A percentile compares a stretch with the other conserved stretches of the same genome.
These are phyloP conservation scores for Tetranychus truncatus DNA, from an alignment of 2,888 invertebrate species.

Conservation along the genomic window DNA sequence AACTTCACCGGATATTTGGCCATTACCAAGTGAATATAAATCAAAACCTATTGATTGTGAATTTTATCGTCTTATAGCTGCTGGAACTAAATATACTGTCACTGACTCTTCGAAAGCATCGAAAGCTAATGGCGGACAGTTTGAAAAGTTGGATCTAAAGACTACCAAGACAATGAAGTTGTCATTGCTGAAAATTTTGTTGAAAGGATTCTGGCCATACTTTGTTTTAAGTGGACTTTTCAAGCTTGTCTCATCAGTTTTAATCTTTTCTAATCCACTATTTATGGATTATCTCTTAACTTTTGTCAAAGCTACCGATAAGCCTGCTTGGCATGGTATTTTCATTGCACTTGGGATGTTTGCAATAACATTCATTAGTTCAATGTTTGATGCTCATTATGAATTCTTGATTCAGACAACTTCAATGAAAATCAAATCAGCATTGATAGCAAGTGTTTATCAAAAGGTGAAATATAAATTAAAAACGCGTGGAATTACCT, in stretches of 20 bases:
- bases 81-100: not conserved
- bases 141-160: too few relatives aligned
- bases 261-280: not conserved
- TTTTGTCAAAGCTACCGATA: not conserved
- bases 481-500: too few relatives aligned
- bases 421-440: not conserved
- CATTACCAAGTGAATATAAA: conserved; percentile 12
- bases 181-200: not conserved
- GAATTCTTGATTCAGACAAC: not conserved
- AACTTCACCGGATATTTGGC: conserved; percentile 15
- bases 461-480: not conserved
- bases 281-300: not conserved
- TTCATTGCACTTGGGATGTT: not conserved
- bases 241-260: not conserved
- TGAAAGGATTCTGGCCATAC: not conserved
- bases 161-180: too few relatives aligned
- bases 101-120: not conserved
- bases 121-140: not conserved
- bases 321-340: not conserved
- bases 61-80: not conserved
- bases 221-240: not conserved
- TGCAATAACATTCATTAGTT: not conserved
- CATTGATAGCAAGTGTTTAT: not conserved
- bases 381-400: not conserved
- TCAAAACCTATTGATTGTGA: not conserved